Conservation (phyloP, 1,140 invertebrate genomes). For the Pinna nobilis region DNA sequence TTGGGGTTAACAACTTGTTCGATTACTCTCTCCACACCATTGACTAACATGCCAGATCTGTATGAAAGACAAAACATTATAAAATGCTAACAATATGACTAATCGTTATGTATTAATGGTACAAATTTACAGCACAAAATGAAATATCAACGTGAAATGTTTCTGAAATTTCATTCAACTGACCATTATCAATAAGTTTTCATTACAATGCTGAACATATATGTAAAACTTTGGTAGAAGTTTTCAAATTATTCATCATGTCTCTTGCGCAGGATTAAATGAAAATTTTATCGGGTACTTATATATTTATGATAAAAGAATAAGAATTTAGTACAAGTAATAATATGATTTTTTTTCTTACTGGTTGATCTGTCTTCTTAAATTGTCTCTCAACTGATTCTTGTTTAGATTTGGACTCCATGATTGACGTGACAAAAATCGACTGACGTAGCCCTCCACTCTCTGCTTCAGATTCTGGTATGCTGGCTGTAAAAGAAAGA, state of each 20-base stretch:
- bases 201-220: no score
- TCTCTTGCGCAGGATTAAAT: no score
- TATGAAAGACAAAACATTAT: slow-evolving; percentile 65
- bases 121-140: no score
- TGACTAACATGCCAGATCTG: slow-evolving; percentile 87
- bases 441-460: slow-evolving; percentile 89
- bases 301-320: background rate
- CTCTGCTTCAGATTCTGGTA: slow-evolving; percentile 94
- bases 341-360: no score
- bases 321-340: background rate
- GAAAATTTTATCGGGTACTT: no score
- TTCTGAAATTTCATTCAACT: no score
- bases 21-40: slow-evolving; percentile 93
- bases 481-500: slow-evolving; percentile 82
- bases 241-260: no score
- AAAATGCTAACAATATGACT: no score
- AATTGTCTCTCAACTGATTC: slow-evolving; percentile 91
- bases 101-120: no score
- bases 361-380: slow-evolving; percentile 93
- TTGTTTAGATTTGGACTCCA: slow-evolving; percentile 94
- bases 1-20: slow-evolving; percentile 97
- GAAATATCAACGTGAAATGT: slow-evolving; percentile 10
- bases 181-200: no score
- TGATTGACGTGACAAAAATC: slow-evolving; percentile 86
- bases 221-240: no score